Base-by-base conservation (phyloP, 2,113 vertebrate species). In the Hemichromis elongatus region DNA sequence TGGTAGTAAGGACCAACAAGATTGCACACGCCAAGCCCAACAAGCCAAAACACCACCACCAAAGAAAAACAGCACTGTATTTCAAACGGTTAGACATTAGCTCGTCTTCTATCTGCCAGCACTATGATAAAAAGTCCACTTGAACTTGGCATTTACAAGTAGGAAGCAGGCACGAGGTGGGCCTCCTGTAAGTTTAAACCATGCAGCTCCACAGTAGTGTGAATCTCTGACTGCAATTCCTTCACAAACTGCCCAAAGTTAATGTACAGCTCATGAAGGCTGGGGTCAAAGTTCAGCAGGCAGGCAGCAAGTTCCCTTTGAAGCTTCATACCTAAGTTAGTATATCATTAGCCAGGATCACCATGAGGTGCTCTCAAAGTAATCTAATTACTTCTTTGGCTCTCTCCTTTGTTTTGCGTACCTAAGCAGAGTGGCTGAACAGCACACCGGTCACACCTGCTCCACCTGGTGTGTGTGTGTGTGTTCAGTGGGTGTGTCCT, bases 361-460 rank as follows among this genome's bases (percentile, higher is more conserved):
- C 24, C 45, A 12, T 80, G 19, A 53, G 53, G 66, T 28, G 61
- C 24, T 73, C 21, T 75, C 24, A 24, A 85, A 45, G 59, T 80
- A 33, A 50, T 30, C 30, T 12, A 28, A 30, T 75, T 75, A 75
- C 42, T 75, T 75, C 68, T 75, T 78, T 81, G 85, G 86, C 26
- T 28, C 16, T 30, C 42, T 50, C 16, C 26, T 30, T 75, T 75
- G 16, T 45, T 86, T 77, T 28, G 21, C 24, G 56, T 68, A 5
- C 50, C n/a, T 86, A 47, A 77, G 79, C 55, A 82, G 54, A 24
- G 37, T 75, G 59, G 33, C 53, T 86, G 53, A 53, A 40, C 73
- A 19, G 47, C 79, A 59, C 80, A 89, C 88, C 78, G 50, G 87
- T 82, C 80, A 9, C 85, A 92, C 92, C 92, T 81, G 88, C 82